Evolutionary conservation across 2,888 invertebrate genomes (phyloP).

Genomic region (Sisyra nigra): DNA sequence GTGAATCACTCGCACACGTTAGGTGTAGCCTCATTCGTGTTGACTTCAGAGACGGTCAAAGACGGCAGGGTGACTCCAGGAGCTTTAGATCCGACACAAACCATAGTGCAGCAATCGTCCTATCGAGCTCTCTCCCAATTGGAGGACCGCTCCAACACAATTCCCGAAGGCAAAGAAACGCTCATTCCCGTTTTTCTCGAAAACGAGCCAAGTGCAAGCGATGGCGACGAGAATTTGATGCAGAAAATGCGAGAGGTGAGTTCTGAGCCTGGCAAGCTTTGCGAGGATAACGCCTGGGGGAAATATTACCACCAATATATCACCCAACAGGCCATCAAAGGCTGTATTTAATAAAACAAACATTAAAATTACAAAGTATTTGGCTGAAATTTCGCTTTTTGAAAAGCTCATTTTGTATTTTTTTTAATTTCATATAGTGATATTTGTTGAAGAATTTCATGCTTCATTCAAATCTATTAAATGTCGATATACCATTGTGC

Average conservation of each 20-base stretch:
- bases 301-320: slow-evolving; percentile 32
- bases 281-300: slow-evolving; percentile 25
- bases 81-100: no score
- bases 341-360: slow-evolving; percentile 31
- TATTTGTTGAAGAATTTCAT: no score
- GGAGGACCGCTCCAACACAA: neutral
- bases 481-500: no score
- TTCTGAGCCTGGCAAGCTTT: slow-evolving; percentile 14
- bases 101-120: no score
- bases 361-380: no score
- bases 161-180: slow-evolving; percentile 8
- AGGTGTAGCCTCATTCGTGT: slow-evolving; percentile 34
- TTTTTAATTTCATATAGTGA: no score
- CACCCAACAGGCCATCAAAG: slow-evolving; percentile 40
- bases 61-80: slow-evolving; percentile 16
- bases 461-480: no score
- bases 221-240: slow-evolving; percentile 24
- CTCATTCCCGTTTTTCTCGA: slow-evolving; percentile 12
- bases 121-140: no score
- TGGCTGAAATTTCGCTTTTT: no score
- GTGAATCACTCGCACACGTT: slow-evolving; percentile 33
- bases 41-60: slow-evolving; percentile 31
- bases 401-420: no score
- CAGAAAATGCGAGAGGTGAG: slow-evolving; percentile 32
- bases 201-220: slow-evolving; percentile 12